These are phyloP conservation scores for Planococcus citri DNA, from an alignment of 1,140 invertebrate species.

Conservation along the genomic window DNA sequence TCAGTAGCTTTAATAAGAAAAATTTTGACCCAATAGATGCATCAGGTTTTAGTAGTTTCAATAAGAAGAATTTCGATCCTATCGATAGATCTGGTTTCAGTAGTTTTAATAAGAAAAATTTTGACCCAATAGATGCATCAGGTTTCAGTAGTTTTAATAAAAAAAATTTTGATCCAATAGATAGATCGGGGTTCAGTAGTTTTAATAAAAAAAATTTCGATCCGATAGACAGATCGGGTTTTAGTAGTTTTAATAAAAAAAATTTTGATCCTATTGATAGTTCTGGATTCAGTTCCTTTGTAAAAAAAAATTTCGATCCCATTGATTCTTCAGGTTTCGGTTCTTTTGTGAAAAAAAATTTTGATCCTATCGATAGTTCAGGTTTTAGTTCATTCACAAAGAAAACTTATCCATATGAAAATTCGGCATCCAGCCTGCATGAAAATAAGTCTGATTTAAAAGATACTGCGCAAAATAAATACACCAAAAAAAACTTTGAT, in stretches of 20 bases:
- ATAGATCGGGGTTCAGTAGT: conserved; percentile 36
- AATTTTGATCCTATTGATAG: conserved; percentile 49
- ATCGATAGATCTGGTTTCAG: conserved; percentile 45
- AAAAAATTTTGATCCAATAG: conserved; percentile 45
- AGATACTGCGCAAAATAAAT: conserved; percentile 42
- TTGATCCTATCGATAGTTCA: conserved; percentile 46
- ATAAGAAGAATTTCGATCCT: conserved; percentile 46
- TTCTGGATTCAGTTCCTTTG: conserved; percentile 43
- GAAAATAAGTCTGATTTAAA: conserved; percentile 49
- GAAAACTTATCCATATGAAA: conserved; percentile 43
- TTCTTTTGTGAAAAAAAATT: conserved; percentile 42
- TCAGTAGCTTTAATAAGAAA: conserved; percentile 37
- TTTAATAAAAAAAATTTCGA: conserved; percentile 42
- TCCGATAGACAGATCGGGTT: conserved; percentile 42
- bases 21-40: conserved; percentile 44
- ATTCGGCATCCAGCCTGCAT: conserved; percentile 43
- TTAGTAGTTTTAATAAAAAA: conserved; percentile 37
- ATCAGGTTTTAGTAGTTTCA: conserved; percentile 31
- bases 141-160: conserved; percentile 13
- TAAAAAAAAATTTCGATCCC: conserved; percentile 46
- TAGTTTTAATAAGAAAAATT: conserved; percentile 32
- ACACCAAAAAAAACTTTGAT: conserved; percentile 42
- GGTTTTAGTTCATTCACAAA: conserved; percentile 35
- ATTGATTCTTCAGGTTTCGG: conserved; percentile 45
- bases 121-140: conserved; percentile 27